Evolutionary conservation across 2,888 invertebrate genomes (phyloP).

Genomic region (Thalpophila matura): DNA sequence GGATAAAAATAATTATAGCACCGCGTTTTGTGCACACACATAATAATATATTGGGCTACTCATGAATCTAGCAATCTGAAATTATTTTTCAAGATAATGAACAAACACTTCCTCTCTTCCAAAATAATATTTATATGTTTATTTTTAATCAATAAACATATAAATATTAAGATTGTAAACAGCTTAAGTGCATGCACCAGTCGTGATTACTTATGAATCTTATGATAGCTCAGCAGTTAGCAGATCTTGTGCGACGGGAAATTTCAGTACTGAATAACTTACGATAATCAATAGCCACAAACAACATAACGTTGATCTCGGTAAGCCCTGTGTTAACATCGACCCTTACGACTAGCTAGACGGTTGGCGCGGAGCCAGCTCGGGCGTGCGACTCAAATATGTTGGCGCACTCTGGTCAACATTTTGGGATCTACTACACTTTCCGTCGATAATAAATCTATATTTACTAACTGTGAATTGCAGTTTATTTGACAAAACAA

Average conservation of each 20-base stretch:
- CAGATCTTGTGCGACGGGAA: conserved; percentile 9
- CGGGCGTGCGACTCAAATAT: conserved; percentile 51
- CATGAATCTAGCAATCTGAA: conserved; percentile 1
- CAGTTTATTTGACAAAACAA: conserved; percentile 58
- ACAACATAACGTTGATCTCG: conserved; percentile 32
- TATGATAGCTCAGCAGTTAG: neutral
- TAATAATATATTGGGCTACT: conserved; percentile 7
- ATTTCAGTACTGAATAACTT: conserved; percentile 20
- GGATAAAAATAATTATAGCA: conserved; percentile 33
- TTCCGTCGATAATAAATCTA: conserved; percentile 69
- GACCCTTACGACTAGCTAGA: conserved; percentile 49
- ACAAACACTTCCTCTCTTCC: neutral
- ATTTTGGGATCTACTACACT: conserved; percentile 62
- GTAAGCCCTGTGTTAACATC: conserved; percentile 41
- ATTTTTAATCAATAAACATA: no score
- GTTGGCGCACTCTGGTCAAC: conserved; percentile 67
- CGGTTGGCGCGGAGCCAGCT: conserved; percentile 59
- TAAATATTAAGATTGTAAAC: conserved; percentile 3
- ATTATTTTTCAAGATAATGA: neutral
- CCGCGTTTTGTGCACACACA: conserved; percentile 1
- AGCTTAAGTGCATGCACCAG: neutral
- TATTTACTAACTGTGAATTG: conserved; percentile 66
- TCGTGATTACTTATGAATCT: neutral
- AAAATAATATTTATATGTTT: neutral
- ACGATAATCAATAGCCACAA: conserved; percentile 36